These are phyloP conservation scores for Zaprionus taronus DNA, from an alignment of 1,140 invertebrate genomes.

Conservation along the genomic window DNA sequence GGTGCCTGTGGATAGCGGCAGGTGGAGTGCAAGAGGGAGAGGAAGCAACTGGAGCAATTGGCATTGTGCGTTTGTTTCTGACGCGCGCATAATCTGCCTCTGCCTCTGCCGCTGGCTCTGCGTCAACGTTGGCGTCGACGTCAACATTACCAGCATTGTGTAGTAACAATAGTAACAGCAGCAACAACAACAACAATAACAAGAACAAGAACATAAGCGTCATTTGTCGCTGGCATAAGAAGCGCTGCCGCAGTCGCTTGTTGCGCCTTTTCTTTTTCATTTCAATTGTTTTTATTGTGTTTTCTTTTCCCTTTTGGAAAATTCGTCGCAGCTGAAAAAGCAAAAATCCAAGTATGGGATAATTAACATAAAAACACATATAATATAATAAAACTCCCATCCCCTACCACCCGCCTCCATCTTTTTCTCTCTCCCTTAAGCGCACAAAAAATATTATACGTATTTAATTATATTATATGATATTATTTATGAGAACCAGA, in stretches of 20 bases:
- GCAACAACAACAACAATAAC: neutral
- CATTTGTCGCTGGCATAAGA: slow-evolving; percentile 9
- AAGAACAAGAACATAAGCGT: slow-evolving; percentile 4
- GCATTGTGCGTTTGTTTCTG: slow-evolving; percentile 18
- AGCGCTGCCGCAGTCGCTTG: slow-evolving; percentile 28
- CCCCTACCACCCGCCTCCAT: neutral
- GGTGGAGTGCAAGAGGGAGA: neutral
- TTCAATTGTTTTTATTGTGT: slow-evolving; percentile 28
- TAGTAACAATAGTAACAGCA: slow-evolving; percentile 6
- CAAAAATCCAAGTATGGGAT: neutral
- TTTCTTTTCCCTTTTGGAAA: neutral
- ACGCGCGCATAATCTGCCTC: slow-evolving; percentile 24
- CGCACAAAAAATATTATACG: neutral
- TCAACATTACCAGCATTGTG: neutral
- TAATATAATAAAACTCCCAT: neutral
- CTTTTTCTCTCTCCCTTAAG: neutral
- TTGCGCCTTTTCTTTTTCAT: slow-evolving; percentile 32
- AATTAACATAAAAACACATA: slow-evolving; percentile 18
- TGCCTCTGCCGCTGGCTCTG: neutral
- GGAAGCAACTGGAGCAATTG: slow-evolving; percentile 17
- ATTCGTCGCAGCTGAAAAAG: slow-evolving; percentile 14
- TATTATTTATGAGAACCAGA: slow-evolving; percentile 24
- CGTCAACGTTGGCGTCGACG: neutral
- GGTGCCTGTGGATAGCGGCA: neutral
- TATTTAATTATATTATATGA: neutral